These are phyloP conservation scores for Paramacrobiotus metropolitanus DNA, from an alignment of 1,140 invertebrate species.

Conservation along the genomic window DNA sequence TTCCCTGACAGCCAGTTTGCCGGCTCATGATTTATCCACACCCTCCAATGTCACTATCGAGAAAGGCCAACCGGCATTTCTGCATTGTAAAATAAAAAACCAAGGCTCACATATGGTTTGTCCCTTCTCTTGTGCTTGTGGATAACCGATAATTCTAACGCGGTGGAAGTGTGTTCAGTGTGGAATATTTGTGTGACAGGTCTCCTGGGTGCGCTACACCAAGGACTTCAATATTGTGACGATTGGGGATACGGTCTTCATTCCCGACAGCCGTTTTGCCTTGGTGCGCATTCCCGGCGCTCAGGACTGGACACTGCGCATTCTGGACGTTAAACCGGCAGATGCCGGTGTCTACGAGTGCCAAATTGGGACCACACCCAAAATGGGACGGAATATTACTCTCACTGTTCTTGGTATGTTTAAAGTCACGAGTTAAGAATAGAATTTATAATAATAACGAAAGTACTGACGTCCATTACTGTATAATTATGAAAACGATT, in stretches of 20 bases:
- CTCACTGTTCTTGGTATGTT: neutral
- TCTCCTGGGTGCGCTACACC: neutral
- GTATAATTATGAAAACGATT: no score
- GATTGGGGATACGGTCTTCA: neutral
- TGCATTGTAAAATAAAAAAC: slow-evolving; percentile 1
- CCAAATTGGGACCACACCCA: neutral
- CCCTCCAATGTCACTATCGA: neutral
- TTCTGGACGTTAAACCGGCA: neutral
- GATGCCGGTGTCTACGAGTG: neutral
- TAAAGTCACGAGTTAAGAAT: neutral
- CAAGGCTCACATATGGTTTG: neutral
- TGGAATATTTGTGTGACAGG: neutral
- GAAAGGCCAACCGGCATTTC: neutral
- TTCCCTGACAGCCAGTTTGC: neutral
- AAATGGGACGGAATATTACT: slow-evolving; percentile 4
- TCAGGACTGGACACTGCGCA: neutral
- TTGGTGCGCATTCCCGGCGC: neutral
- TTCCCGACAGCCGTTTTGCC: neutral
- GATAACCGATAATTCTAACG: neutral
- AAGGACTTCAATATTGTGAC: neutral
- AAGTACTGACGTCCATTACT: no score
- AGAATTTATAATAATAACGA: no score
- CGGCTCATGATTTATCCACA: neutral
- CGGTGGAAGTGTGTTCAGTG: no score
- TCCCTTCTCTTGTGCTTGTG: no score